Evolutionary conservation across 2,113 vertebrate species (phyloP), one percentile per base, ranked within the genome.

Genomic region (Pleuronectes platessa): DNA sequence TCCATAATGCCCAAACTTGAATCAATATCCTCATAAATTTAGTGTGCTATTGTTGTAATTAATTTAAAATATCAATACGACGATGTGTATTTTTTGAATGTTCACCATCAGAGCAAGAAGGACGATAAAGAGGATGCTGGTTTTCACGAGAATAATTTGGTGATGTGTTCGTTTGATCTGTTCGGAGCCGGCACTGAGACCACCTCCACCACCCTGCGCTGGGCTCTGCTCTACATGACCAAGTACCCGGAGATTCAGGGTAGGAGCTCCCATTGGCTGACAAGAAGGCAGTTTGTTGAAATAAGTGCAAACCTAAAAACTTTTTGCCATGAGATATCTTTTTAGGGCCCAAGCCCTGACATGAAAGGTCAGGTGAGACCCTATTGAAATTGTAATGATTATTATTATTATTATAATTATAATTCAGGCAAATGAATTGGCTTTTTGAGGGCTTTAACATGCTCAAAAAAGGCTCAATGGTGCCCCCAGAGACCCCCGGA

Each of bases 151-250:
- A 92, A 90, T 21, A 95, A 96, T 71, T 23, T 95, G 51, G 75
- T 96, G 14, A 88, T 94, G 13, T 96, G 95, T 62, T 84, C 90
- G 14, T 81, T 96, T 1, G 96, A 98, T 87, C 90, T 97, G 76
- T 93, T 97, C 71, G 86, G 93, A 88, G 97, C 97, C 0, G 96
- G 96, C 1, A 96, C 95, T 1, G 97, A 98, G 85, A 97, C 96
- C 49, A 96, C 95, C 2, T 93, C 95, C 2, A 94, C 95, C 15
- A 96, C 96, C 0, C 86, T 98, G 68, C 95, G 95, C 71, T 98
- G 97, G 96, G 93, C 93, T 1, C 86, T 95, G 11, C 93, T 98
- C 53, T 94, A 95, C 79, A 95, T 97, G 94, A 93, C 91, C 87
- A 95, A 93, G 71, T 91, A 96, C 76, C 95, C 95, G 0, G 86